Evolutionary conservation across 1,140 invertebrate species (phyloP).

Genomic region (Armadillidium nasatum): DNA sequence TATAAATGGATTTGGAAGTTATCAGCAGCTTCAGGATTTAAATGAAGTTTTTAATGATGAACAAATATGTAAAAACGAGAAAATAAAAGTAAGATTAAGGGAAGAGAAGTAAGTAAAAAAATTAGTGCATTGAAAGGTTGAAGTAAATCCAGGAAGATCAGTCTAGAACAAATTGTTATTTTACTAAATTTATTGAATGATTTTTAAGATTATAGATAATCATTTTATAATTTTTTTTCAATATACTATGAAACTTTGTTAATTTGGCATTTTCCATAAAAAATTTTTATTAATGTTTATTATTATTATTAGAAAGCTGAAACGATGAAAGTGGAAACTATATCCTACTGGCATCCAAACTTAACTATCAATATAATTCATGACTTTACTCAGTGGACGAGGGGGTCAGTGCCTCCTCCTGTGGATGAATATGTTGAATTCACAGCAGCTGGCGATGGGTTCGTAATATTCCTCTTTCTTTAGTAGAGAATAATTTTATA

Average conservation of each 20-base stretch:
- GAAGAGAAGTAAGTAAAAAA: no score
- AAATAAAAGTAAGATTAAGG: no score
- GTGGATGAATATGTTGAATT: slow-evolving; percentile 92
- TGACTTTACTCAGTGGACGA: slow-evolving; percentile 60
- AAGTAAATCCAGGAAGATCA: no score
- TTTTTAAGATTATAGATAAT: neutral
- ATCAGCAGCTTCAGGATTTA: no score
- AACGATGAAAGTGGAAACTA: slow-evolving; percentile 74
- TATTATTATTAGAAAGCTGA: slow-evolving; percentile 66
- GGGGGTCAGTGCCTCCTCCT: slow-evolving; percentile 70
- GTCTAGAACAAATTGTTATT: no score
- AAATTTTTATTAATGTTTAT: slow-evolving; percentile 45
- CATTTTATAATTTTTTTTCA: neutral
- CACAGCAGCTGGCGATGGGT: slow-evolving; percentile 65
- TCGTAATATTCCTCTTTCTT: slow-evolving; percentile 24
- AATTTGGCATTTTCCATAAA: slow-evolving; percentile 32
- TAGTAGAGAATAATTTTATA: neutral
- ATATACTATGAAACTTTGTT: neutral
- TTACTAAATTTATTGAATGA: neutral
- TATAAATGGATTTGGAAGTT: no score
- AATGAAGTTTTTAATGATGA: no score
- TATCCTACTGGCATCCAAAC: slow-evolving; percentile 99
- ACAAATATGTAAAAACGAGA: no score
- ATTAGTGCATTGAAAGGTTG: no score
- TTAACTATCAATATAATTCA: slow-evolving; percentile 79